Conservation (phyloP, 2,888 invertebrate genomes). For the Luperina testacea region DNA sequence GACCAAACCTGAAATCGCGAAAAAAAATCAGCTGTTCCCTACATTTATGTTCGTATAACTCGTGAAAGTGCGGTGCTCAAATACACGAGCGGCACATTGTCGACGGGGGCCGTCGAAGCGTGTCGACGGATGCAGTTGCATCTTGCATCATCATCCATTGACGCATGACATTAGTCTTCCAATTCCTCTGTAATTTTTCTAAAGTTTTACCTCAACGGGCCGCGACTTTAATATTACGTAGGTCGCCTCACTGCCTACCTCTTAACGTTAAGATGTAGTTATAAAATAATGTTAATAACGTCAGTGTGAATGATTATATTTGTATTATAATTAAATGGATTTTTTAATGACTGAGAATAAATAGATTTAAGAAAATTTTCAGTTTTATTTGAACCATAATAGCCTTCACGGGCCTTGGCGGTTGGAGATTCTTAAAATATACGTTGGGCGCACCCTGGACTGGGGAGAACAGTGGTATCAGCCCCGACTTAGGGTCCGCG, state of each 20-base stretch:
- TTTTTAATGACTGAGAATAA: conserved; percentile 66
- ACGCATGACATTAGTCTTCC: not conserved
- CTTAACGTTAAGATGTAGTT: conserved; percentile 22
- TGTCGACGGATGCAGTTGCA: too few species aligned
- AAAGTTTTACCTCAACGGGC: not conserved
- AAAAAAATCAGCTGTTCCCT: too few species aligned
- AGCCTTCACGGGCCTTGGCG: not conserved
- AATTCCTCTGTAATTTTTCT: not conserved
- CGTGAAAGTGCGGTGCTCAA: too few species aligned
- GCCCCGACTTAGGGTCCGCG: too few species aligned
- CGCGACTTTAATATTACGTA: not conserved
- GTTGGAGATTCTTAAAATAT: not conserved
- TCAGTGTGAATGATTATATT: conserved; percentile 55
- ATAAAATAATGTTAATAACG: conserved; percentile 44
- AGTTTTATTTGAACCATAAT: conserved; percentile 12
- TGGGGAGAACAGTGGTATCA: too few species aligned
- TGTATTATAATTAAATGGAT: conserved; percentile 61
- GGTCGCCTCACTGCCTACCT: conserved; percentile 3
- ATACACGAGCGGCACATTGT: too few species aligned
- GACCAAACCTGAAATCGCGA: too few species aligned
- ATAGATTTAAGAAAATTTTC: conserved; percentile 46
- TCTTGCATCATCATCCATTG: too few species aligned
- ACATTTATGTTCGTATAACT: too few species aligned
- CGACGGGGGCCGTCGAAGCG: too few species aligned
- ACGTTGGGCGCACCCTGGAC: too few species aligned